Percentiles rank a stretch among this genome's conserved stretches.
Conservation (phyloP, 2,888 invertebrate species). For the Drosophila multiciliata region DNA sequence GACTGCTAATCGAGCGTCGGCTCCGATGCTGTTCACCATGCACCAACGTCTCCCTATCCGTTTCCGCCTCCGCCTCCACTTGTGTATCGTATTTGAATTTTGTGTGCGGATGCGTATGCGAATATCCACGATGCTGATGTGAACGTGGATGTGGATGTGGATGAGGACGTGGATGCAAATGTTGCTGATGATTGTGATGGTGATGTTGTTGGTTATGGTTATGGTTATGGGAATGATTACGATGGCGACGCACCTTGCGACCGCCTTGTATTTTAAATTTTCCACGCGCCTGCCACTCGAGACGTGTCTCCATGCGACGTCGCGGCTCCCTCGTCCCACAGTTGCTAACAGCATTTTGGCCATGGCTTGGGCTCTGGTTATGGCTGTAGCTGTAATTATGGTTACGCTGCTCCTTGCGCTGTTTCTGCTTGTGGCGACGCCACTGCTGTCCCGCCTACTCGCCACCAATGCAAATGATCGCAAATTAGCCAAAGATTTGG, state of each 20-base stretch:
- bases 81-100: conserved; percentile 64
- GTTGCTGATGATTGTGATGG: conserved; percentile 59
- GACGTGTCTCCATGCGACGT: conserved; percentile 86
- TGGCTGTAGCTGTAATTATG: conserved; percentile 31
- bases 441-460: conserved; percentile 35
- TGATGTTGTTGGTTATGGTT: conserved; percentile 24
- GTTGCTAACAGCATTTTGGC: conserved; percentile 85
- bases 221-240: conserved; percentile 66
- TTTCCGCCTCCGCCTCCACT: conserved; percentile 6
- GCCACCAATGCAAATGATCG: conserved; percentile 6
- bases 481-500: conserved; percentile 6
- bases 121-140: conserved; percentile 14
- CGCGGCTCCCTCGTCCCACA: conserved; percentile 87
- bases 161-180: conserved; percentile 39
- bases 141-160: conserved; percentile 29
- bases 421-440: conserved; percentile 54
- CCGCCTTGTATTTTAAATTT: conserved; percentile 85
- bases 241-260: conserved; percentile 82
- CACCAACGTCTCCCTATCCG: conserved; percentile 6
- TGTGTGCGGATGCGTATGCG: conserved; percentile 45
- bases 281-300: conserved; percentile 88
- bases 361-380: conserved; percentile 65
- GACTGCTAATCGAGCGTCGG: conserved; percentile 90
- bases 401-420: conserved; percentile 43
- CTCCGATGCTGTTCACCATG: conserved; percentile 63